Evolutionary conservation across 2,888 invertebrate species (phyloP), one percentile per base, ranked within the genome.

Genomic region (Omphaloscelis lunosa): DNA sequence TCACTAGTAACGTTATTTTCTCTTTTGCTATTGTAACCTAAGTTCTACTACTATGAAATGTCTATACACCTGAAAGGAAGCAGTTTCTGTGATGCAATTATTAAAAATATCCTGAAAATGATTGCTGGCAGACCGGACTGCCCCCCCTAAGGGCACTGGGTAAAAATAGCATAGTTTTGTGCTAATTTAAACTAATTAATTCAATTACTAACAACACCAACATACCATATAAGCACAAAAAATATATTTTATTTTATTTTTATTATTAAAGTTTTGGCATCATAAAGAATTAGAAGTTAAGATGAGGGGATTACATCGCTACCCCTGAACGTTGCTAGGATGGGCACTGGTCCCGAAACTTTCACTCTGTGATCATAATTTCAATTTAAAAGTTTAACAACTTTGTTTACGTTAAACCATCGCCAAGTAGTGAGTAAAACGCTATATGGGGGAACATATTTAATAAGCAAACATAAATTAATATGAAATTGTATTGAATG

Each of bases 321-420:
- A 86, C 78, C 82, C 85, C 71, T 67, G 74, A 72, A 73, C 79
- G 79, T 74, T 80, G 83, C 86, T 77, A 77, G 82, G 86, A 80
- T 86, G 89, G 89, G 82, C 77, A 85, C 86, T 83, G 87, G 84
- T 89, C 86, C 90, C 91, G 82, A 84, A 90, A 93, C 90, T 92
- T 93, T 90, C 73, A 83, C 85, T 87, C 87, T 91, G 89, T 90
- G 91, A 92, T 92, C 92, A 93, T 93, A 93, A 94, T 93, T 93
- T 92, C 91, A 93, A 94, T 93, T 93, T 93, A 91, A 93, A 94
- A 94, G 92, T 93, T 94, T 87, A 80, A 84, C 84, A 90, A 90
- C 90, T 90, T 90, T 92, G 91, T 92, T 92, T 91, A 90, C 87
- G 88, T 91, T 91, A 78, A 80, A 83, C 84, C 83, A 70, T 88